Evolutionary conservation across 2,797 vertebrate species (phyloP).

Genomic region (Karalla daura): DNA sequence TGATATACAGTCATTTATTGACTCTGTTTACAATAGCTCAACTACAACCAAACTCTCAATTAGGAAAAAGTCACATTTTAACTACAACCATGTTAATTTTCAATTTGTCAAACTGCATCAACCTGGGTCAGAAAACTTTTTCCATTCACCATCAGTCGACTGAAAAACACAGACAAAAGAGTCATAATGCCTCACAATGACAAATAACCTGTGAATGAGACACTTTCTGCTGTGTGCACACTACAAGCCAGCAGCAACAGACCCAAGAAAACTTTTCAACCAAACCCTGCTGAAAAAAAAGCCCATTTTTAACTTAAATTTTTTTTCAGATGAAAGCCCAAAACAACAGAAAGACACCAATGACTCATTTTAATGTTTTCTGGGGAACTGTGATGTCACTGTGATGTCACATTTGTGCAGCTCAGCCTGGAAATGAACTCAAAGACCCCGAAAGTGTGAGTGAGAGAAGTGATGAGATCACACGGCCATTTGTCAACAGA

Average conservation of each 20-base stretch:
- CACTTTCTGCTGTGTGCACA: background rate
- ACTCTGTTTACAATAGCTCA: background rate
- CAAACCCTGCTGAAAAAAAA: conserved; percentile 2
- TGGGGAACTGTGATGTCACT: conserved; percentile 40
- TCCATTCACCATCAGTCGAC: background rate
- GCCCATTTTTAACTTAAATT: background rate
- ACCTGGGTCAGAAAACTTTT: background rate
- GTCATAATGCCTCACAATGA: background rate
- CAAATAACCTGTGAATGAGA: background rate
- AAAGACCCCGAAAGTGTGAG: conserved; percentile 33
- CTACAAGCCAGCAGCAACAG: background rate
- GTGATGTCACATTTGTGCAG: conserved; percentile 50
- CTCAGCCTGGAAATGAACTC: conserved; percentile 40
- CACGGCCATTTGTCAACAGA: conserved; percentile 10
- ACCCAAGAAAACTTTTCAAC: background rate
- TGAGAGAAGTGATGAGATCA: conserved; percentile 4
- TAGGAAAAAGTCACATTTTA: background rate
- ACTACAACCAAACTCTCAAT: background rate
- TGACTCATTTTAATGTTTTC: background rate
- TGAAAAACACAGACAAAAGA: conserved; percentile 3
- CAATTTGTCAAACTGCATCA: too few species aligned
- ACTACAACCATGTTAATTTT: background rate
- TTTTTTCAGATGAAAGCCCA: too few species aligned
- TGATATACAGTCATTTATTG: too few species aligned
- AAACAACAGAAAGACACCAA: background rate